Base-by-base conservation (phyloP, 2,888 invertebrate species). In the Drosophila austrosaltans region DNA sequence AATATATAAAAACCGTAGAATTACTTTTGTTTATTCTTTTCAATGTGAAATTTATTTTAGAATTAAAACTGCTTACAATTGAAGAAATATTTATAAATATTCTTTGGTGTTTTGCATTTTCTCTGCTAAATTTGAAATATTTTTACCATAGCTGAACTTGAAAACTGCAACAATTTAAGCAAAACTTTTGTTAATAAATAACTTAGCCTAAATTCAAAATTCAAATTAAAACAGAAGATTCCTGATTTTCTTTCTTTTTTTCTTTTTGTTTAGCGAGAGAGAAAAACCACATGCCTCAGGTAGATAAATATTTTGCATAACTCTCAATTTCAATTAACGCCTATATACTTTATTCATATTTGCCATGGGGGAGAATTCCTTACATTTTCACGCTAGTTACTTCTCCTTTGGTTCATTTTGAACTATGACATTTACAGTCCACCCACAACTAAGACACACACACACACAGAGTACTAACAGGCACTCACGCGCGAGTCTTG, bases 371-470 rank as follows among this genome's bases (percentile, higher is more conserved):
- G 10, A 30, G n/a, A 65, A 65, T 65, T 72, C 44, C 59, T 65
- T 65, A 58, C 54, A 56, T 60, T 66, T 72, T 73, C 65, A 44
- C 25, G 66, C 73, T 48, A 48, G 48, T 48, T 25, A 48, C 48
- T 48, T 16, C 25, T 48, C 40, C 8, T 20, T 20, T 20, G 44
- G 44, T 22, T 44, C 66, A 71, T 53, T 71, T 48, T 71, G 73
- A 71, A 64, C 71, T 66, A 66, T 71, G 71, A 72, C 72, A 71
- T 71, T 72, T 71, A 54, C 48, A 20, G 28, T 22, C 42, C 28
- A 28, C 59, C 57, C 70, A 42, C 12, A 25, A 25, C 48, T 10
- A 48, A 48, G 67, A 12, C 10, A 40, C 59, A 3, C 36, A 16
- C 20, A 10, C 3, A 5, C 57, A n/a, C 16, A 16, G 10, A 20